Evolutionary conservation across 2,113 vertebrate genomes (phyloP).

Genomic region (Gavia stellata): DNA sequence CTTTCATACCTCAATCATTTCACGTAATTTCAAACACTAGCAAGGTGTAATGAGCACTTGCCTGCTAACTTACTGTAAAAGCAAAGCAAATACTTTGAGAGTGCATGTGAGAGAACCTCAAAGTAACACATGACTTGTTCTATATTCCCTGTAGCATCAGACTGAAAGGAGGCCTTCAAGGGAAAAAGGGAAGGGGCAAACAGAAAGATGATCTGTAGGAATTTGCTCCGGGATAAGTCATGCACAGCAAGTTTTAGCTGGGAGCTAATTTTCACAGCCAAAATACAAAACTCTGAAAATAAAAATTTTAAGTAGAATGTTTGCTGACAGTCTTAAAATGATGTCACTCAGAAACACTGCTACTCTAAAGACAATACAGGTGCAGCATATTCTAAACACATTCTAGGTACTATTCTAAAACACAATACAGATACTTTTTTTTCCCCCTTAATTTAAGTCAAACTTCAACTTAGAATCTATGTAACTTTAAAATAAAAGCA

Average conservation of each 20-base stretch:
- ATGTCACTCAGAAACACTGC: background rate
- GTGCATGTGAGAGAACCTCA: background rate
- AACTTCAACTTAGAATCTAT: background rate
- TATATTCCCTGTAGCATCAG: background rate
- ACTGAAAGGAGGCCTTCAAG: background rate
- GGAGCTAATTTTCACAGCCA: background rate
- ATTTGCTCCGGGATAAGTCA: background rate
- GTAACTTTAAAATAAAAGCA: background rate
- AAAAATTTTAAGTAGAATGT: background rate
- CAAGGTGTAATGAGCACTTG: background rate
- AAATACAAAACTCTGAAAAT: background rate
- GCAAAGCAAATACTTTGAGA: background rate
- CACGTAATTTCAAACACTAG: background rate
- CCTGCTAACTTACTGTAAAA: background rate
- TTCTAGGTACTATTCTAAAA: background rate
- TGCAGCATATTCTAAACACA: background rate
- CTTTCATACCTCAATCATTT: background rate
- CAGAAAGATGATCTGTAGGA: background rate
- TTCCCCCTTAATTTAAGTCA: background rate
- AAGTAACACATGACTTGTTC: background rate
- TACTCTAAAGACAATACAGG: background rate
- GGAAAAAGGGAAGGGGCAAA: background rate
- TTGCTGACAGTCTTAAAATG: background rate
- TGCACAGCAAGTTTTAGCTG: background rate
- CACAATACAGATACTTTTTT: background rate